Evolutionary conservation across 1,140 invertebrate species (phyloP).

Genomic region (Anastatus disparis): DNA sequence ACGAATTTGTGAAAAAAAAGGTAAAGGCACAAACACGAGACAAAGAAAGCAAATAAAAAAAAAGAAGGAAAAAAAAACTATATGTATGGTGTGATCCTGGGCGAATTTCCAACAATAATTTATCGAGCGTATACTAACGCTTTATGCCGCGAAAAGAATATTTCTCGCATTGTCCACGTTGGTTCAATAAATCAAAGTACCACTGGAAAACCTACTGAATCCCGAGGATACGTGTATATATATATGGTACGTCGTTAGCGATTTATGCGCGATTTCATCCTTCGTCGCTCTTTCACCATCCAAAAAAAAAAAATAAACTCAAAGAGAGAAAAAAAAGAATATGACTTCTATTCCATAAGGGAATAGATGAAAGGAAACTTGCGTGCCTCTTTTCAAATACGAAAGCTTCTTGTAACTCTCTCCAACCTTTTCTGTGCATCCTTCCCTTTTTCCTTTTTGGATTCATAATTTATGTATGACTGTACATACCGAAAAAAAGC

Average conservation of each 20-base stretch:
- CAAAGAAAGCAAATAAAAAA: too few relatives aligned
- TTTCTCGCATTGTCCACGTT: slow-evolving; percentile 62
- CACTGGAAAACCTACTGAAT: slow-evolving; percentile 13
- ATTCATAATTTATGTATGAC: too few relatives aligned
- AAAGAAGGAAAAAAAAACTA: slow-evolving; percentile 17
- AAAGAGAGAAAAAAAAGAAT: not conserved
- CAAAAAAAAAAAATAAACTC: not conserved
- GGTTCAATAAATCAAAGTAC: slow-evolving; percentile 55
- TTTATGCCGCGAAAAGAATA: slow-evolving; percentile 59
- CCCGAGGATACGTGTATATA: slow-evolving; percentile 29
- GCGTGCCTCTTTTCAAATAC: too few relatives aligned
- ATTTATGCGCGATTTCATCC: slow-evolving; percentile 56
- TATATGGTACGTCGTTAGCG: slow-evolving; percentile 51
- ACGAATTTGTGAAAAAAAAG: slow-evolving; percentile 18
- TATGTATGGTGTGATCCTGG: slow-evolving; percentile 7
- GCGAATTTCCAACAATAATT: slow-evolving; percentile 47
- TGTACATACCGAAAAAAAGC: too few relatives aligned
- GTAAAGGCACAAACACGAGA: not conserved
- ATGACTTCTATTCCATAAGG: not conserved
- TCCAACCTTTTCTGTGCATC: too few relatives aligned
- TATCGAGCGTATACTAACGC: slow-evolving; percentile 53
- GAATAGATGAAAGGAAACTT: too few relatives aligned
- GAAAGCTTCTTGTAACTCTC: too few relatives aligned
- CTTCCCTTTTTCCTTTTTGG: too few relatives aligned
- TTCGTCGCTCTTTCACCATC: not conserved